Percentiles rank a stretch among this genome's conserved stretches.
These are phyloP conservation scores for Antheraea pernyi DNA, from an alignment of 1,140 invertebrate genomes.

Conservation along the genomic window DNA sequence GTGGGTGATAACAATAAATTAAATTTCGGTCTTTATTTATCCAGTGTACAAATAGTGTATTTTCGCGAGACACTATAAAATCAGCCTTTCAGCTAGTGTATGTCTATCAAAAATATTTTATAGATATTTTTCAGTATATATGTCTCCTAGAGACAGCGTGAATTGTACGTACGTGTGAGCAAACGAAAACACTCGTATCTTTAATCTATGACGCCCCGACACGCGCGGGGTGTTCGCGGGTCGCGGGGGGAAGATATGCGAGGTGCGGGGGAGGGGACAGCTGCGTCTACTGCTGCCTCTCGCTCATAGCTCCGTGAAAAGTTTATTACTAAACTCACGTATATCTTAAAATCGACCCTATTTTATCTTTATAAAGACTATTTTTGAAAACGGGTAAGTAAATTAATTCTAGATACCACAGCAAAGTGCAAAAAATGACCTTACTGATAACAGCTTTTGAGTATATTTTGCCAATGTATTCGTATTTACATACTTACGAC, in stretches of 20 bases:
- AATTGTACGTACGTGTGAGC: neutral
- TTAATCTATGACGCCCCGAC: constrained; percentile 61
- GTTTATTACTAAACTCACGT: constrained; percentile 40
- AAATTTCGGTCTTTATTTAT: too few species aligned
- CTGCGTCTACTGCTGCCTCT: constrained; percentile 69
- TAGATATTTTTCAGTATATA: too few species aligned
- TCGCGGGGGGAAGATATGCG: constrained; percentile 36
- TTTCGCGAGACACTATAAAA: too few species aligned
- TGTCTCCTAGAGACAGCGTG: neutral
- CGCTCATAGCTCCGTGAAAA: constrained; percentile 63
- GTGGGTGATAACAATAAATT: too few species aligned
- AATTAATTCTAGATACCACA: neutral
- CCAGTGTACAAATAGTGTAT: too few species aligned
- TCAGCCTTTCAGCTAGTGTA: too few species aligned
- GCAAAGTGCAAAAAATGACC: constrained; percentile 15
- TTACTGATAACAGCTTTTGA: constrained; percentile 13
- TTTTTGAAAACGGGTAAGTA: neutral
- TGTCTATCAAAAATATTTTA: too few species aligned
- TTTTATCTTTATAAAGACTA: neutral
- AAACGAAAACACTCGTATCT: neutral
- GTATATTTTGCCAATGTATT: constrained; percentile 11
- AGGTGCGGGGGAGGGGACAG: constrained; percentile 48
- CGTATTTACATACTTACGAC: neutral
- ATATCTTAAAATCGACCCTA: constrained; percentile 33
- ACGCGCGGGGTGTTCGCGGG: constrained; percentile 55